A percentile compares a stretch with the other conserved stretches of the same genome.
phyloP scores from a whole-genome alignment of 2,797 vertebrate genomes.

The Typhlichthys eigenmanni region DNA sequence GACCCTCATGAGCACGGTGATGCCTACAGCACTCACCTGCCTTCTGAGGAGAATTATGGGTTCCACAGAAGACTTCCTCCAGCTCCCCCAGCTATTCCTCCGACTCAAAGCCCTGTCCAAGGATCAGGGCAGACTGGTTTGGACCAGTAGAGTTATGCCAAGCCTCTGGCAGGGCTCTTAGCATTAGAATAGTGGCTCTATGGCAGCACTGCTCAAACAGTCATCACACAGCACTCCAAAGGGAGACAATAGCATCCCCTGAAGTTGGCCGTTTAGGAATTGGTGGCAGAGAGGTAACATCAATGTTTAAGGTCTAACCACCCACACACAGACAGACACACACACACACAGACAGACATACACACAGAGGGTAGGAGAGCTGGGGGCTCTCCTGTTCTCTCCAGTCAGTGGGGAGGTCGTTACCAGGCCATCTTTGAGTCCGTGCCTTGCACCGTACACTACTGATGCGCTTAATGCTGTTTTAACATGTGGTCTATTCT shows the following conservation, averaged over 20 bases:
- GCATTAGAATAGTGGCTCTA: slow-evolving; percentile 67
- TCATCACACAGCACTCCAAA: slow-evolving; percentile 69
- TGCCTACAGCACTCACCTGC: slow-evolving; percentile 6
- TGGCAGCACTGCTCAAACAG: slow-evolving; percentile 71
- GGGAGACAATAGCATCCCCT: slow-evolving; percentile 62
- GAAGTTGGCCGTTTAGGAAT: slow-evolving; percentile 65
- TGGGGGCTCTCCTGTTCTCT: slow-evolving; percentile 35
- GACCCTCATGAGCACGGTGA: slow-evolving; percentile 10
- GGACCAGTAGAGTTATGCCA: slow-evolving; percentile 53
- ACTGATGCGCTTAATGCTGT: slow-evolving; percentile 49
- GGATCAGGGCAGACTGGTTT: slow-evolving; percentile 57
- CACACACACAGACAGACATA: neutral
- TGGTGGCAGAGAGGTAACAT: slow-evolving; percentile 63
- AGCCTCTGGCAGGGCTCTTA: slow-evolving; percentile 75
- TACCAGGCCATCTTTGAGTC: slow-evolving; percentile 70
- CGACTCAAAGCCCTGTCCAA: slow-evolving; percentile 51
- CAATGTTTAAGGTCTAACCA: slow-evolving; percentile 26
- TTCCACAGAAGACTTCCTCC: slow-evolving; percentile 47
- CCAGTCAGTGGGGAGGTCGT: slow-evolving; percentile 79
- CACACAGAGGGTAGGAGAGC: neutral
- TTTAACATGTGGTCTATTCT: slow-evolving; percentile 63
- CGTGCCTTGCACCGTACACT: slow-evolving; percentile 19
- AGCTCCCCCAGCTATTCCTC: slow-evolving; percentile 21
- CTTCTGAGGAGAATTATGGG: slow-evolving; percentile 39
- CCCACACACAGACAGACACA: neutral